Conservation (phyloP, 92 coral and sea anemone species). For the Bergia sp. region DNA sequence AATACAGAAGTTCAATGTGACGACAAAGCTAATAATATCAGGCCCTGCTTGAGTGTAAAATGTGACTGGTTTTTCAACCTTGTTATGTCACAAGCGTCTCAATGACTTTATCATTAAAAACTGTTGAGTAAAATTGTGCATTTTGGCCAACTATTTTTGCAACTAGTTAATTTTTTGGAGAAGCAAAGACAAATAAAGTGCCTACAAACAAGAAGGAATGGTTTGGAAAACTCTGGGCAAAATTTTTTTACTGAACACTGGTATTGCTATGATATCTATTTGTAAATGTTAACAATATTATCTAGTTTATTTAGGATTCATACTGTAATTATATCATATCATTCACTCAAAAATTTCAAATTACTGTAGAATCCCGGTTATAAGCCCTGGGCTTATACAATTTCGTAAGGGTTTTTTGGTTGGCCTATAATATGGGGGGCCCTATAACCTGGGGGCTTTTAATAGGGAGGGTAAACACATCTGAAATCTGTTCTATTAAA, state of each 20-base stretch:
- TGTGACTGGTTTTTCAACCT: constrained; percentile 5
- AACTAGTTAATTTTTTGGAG: background rate
- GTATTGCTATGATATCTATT: background rate
- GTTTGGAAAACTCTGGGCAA: background rate
- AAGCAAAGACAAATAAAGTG: background rate
- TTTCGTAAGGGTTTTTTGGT: no score
- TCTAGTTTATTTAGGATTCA: constrained; percentile 6
- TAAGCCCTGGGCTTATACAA: no score
- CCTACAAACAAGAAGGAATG: constrained; percentile 1
- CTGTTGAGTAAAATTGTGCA: background rate
- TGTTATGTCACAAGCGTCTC: background rate
- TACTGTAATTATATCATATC: background rate
- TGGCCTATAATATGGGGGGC: no score
- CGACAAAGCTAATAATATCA: background rate
- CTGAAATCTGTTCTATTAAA: no score
- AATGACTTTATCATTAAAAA: background rate
- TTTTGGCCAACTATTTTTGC: constrained; percentile 6
- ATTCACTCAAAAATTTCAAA: background rate
- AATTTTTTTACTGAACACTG: background rate
- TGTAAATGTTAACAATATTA: background rate
- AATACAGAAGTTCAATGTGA: background rate
- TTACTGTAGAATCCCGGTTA: background rate
- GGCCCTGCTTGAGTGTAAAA: constrained; percentile 1
- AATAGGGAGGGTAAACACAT: no score
- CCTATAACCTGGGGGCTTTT: no score